Base-by-base conservation (phyloP, 2,888 invertebrate genomes). In the Linyphia triangularis region DNA sequence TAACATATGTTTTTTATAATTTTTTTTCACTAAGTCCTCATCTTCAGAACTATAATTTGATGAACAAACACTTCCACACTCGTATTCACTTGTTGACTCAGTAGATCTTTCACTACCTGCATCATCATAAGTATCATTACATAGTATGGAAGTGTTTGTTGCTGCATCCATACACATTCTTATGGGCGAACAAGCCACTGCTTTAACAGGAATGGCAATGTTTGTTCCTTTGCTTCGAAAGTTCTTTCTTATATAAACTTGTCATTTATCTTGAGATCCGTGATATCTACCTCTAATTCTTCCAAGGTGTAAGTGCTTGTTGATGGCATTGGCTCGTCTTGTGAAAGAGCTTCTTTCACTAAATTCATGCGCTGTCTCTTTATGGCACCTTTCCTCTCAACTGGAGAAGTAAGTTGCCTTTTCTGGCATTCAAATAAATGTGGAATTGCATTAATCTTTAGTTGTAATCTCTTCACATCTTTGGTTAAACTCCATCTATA, bases 141-240 rank as follows among this genome's bases (percentile, higher is more conserved):
- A 2, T 72, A 63, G n/a, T 65, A 0, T 16, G 78, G 24, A 19
- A 61, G 22, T n/a, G 26, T 65, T 16, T 6, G 43, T 24, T 40
- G 28, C 22, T 40, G 16, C 28, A 37, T 67, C 16, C 3, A 16
- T 16, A 13, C n/a, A 65, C 33, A 77, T 9, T 43, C 67, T 79
- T 16, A 67, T 79, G 10, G 79, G 79, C 2, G 65, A 67, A 65
- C 16, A 40, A 28, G 22, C 40, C 16, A 79, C 67, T 43, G 22
- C 37, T 7, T 19, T 28, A 16, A 67, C 7, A 6, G 4, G 4
- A 13, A 79, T 13, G 26, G 9, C 24, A 43, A 40, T 79, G 16
- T 67, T 79, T 28, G 43, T 67, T n/a, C 40, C 51, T 24, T 79
- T 79, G 51, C 79, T 79, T n/a, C 67, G n/a, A 24, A 65, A 65